Conservation (phyloP, 2,888 invertebrate species). For the Malacosoma neustria region DNA sequence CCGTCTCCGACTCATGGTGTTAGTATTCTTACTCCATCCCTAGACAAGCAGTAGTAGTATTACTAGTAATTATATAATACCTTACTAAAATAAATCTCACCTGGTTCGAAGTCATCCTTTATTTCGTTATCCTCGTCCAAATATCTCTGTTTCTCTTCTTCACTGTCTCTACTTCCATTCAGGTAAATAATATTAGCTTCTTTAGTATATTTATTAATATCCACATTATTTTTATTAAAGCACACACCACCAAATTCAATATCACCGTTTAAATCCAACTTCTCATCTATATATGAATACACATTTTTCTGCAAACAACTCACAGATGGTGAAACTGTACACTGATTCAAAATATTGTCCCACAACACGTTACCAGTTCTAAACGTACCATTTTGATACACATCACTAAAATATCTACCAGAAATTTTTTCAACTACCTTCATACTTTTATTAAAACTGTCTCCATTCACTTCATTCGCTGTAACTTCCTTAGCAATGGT, state of each 20-base stretch:
- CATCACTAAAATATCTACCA: conserved; percentile 49
- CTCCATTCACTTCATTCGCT: conserved; percentile 29
- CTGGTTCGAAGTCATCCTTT: conserved; percentile 48
- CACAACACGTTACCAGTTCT: conserved; percentile 80
- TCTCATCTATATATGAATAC: conserved; percentile 81
- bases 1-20: too few relatives aligned
- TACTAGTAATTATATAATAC: too few relatives aligned
- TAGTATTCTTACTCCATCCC: too few relatives aligned
- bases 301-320: conserved; percentile 86
- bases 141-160: conserved; percentile 28
- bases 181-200: conserved; percentile 69
- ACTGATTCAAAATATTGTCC: conserved; percentile 83
- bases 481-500: conserved; percentile 28
- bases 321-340: conserved; percentile 78
- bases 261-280: conserved; percentile 77
- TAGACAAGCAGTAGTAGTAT: too few relatives aligned
- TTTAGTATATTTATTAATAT: conserved; percentile 70
- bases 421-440: conserved; percentile 46
- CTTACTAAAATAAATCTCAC: conserved; percentile 29
- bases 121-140: conserved; percentile 55
- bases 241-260: conserved; percentile 78
- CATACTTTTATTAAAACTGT: conserved; percentile 40
- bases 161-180: conserved; percentile 41
- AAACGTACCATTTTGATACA: conserved; percentile 62
- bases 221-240: conserved; percentile 78